Evolutionary conservation across 2,888 invertebrate species (phyloP).

Genomic region (Catocala nupta): DNA sequence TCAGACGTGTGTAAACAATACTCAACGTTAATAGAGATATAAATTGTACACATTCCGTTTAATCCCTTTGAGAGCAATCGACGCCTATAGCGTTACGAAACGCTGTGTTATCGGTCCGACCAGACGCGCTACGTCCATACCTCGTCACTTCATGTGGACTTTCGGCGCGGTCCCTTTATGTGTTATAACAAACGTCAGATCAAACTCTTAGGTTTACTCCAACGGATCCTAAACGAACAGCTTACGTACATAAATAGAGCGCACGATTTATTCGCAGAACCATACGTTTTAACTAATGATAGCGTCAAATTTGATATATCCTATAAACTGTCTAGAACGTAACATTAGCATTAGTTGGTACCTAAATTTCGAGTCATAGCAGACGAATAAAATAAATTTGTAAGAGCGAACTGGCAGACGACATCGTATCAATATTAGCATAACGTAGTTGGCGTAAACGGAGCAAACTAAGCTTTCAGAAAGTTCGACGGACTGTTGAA

Average conservation of each 20-base stretch:
- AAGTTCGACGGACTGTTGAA: constrained; percentile 76
- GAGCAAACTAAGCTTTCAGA: constrained; percentile 64
- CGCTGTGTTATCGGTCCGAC: constrained; percentile 68
- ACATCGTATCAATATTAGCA: constrained; percentile 76
- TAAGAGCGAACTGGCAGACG: constrained; percentile 67
- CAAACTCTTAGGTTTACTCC: constrained; percentile 51
- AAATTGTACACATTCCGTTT: constrained; percentile 82
- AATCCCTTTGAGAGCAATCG: constrained; percentile 81
- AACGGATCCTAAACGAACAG: constrained; percentile 68
- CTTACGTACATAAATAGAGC: constrained; percentile 39
- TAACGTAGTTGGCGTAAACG: constrained; percentile 69
- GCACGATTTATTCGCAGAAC: constrained; percentile 40
- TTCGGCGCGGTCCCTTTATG: constrained; percentile 31
- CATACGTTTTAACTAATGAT: constrained; percentile 41
- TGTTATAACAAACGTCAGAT: constrained; percentile 59
- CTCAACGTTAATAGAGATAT: constrained; percentile 85
- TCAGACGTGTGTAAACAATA: constrained; percentile 82
- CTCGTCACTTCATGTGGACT: constrained; percentile 54
- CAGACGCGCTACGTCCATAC: constrained; percentile 59
- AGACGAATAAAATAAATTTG: constrained; percentile 78
- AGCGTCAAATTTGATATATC: constrained; percentile 61
- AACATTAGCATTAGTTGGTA: constrained; percentile 67
- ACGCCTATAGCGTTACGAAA: constrained; percentile 71
- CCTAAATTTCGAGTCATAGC: constrained; percentile 60
- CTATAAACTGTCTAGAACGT: constrained; percentile 68